These are phyloP conservation scores for Diarsia dahlii DNA, from an alignment of 2,888 invertebrate species.

Conservation along the genomic window DNA sequence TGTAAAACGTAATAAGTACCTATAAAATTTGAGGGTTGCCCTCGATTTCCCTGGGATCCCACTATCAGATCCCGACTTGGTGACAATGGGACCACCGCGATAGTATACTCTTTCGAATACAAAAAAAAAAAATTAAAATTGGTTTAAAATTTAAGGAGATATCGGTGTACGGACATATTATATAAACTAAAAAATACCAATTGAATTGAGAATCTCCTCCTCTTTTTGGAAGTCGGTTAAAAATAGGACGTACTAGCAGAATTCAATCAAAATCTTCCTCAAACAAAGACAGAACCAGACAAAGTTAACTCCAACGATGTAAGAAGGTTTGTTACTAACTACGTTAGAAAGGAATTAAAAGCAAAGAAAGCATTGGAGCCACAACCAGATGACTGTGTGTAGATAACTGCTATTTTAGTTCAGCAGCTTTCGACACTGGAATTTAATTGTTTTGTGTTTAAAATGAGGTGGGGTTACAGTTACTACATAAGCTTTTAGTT, in stretches of 20 bases:
- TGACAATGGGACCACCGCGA: too few species aligned
- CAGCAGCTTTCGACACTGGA: slow-evolving; percentile 51
- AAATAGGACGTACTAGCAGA: background rate
- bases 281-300: background rate
- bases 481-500: background rate
- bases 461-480: slow-evolving; percentile 44
- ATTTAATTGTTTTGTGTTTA: slow-evolving; percentile 69
- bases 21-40: too few species aligned
- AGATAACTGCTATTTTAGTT: slow-evolving; percentile 54
- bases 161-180: too few species aligned
- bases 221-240: too few species aligned
- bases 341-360: slow-evolving; percentile 42
- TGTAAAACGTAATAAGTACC: too few species aligned
- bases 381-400: slow-evolving; percentile 31
- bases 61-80: too few species aligned
- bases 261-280: background rate
- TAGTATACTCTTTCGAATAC: too few species aligned
- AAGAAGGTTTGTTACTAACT: slow-evolving; percentile 22
- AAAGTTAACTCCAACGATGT: background rate
- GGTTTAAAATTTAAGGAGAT: too few species aligned
- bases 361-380: slow-evolving; percentile 22
- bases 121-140: too few species aligned
- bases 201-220: too few species aligned
- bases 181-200: too few species aligned
- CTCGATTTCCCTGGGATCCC: too few species aligned